These are phyloP conservation scores for Magallana angulata DNA, from an alignment of 1,140 invertebrate genomes.

Conservation along the genomic window DNA sequence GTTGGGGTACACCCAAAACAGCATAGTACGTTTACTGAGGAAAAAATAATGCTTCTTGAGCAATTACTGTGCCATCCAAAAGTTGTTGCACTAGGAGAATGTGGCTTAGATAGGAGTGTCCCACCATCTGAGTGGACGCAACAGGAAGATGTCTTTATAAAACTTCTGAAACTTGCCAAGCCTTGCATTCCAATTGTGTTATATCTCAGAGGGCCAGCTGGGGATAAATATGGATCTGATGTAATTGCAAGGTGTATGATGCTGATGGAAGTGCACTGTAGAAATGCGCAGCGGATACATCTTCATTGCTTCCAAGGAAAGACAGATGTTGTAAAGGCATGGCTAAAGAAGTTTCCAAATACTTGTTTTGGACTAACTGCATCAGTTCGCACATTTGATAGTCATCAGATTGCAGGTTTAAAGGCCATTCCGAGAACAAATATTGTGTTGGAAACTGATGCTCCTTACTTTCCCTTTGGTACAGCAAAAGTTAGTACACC, in stretches of 20 bases:
- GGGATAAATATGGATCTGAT: too few relatives aligned
- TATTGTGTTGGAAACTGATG: neutral
- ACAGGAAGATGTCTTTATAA: conserved; percentile 28
- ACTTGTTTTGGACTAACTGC: conserved; percentile 3
- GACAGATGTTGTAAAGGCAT: neutral
- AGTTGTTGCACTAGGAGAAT: conserved; percentile 34
- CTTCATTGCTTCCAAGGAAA: neutral
- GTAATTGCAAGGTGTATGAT: neutral
- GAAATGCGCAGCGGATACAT: neutral
- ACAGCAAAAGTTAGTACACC: too few relatives aligned
- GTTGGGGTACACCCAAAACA: conserved; percentile 47
- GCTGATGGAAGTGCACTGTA: conserved; percentile 30
- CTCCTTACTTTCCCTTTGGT: neutral
- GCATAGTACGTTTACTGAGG: neutral
- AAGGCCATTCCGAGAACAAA: neutral
- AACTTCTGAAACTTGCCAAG: conserved; percentile 15
- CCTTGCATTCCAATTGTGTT: neutral
- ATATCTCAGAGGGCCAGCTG: neutral
- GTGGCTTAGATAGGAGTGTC: conserved; percentile 10
- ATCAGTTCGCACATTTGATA: too few relatives aligned
- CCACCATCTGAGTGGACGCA: neutral
- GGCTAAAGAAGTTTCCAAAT: conserved; percentile 28
- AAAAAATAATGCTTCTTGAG: neutral
- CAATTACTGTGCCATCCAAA: conserved; percentile 14
- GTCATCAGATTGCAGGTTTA: neutral